Evolutionary conservation across 2,888 invertebrate species (phyloP).

Genomic region (Miltochrista miniata): DNA sequence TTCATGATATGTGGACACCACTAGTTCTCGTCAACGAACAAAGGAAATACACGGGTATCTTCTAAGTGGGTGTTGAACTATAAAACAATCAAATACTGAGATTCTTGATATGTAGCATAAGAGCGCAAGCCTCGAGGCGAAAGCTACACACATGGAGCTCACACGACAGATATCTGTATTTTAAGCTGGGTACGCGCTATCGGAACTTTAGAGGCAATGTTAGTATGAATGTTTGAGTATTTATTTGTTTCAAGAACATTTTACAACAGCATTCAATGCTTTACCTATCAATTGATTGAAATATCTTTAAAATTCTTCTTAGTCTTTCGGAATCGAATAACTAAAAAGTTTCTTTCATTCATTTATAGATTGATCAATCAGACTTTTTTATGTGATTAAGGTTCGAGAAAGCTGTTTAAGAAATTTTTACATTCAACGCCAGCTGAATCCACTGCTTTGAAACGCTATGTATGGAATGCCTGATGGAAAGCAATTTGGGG

Average conservation of each 20-base stretch:
- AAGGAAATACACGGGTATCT: slow-evolving; percentile 20
- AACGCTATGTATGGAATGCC: no score
- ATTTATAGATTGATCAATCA: no score
- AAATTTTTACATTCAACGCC: no score
- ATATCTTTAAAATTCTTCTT: no score
- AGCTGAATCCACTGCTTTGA: no score
- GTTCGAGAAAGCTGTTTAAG: no score
- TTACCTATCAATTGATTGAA: not conserved
- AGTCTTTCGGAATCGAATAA: no score
- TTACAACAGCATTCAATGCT: no score
- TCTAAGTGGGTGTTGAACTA: slow-evolving; percentile 30
- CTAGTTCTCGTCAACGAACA: slow-evolving; percentile 21
- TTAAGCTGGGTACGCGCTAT: slow-evolving; percentile 34
- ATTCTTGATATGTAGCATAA: slow-evolving; percentile 76
- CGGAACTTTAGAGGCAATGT: not conserved
- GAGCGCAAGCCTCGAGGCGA: slow-evolving; percentile 65
- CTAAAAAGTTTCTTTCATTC: no score
- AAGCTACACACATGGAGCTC: slow-evolving; percentile 51
- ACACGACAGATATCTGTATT: slow-evolving; percentile 30
- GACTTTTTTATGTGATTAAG: no score
- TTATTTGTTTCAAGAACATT: not conserved
- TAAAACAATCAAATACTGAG: slow-evolving; percentile 55
- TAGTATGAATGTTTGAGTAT: not conserved
- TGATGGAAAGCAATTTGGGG: no score
- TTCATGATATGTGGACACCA: slow-evolving; percentile 51